Base-by-base conservation (phyloP, 2,888 invertebrate species). In the Epinotia ramella region DNA sequence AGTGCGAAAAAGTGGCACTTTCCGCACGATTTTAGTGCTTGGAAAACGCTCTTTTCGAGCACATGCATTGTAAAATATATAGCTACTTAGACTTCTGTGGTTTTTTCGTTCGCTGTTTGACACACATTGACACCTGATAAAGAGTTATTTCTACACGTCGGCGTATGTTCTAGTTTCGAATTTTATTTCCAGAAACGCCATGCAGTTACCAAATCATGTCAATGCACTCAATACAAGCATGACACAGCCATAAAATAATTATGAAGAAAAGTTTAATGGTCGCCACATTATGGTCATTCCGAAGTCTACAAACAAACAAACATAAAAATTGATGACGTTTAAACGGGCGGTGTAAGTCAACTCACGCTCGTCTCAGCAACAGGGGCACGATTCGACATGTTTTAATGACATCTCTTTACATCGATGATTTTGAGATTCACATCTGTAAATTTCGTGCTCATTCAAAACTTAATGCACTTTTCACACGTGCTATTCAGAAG, bases 201-300 rank as follows among this genome's bases (percentile, higher is more conserved):
- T 46, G 46, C 46, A 18, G 2, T 49, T 62, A 18, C 49, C 28
- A 70, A 70, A 62, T 62, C 49, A 60, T 33, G 70, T n/a, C 49
- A 62, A 46, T 18, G 67, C 74, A 77, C 76, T 63, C 20, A 82
- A 79, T 79, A 86, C 86, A 62, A 53, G 53, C 74, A 57, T 65
- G 73, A 59, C 59, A 65, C 46, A 65, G 46, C 28, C 46, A 20
- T 60, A 66, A 60, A n/a, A n/a, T n/a, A n/a, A 57, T 24, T 59
- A 64, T 59, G 46, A 44, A 53, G 53, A 65, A 62, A 49, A 70
- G 62, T 65, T 63, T 66, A 73, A 60, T 67, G 67, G 60, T n/a
- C 59, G 73, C 46, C 18, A 49, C 59, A 73, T 73, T 65, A 16
- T 57, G 11, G 56, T 66, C 59, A 66, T 44, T 60, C 53, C 56